Evolutionary conservation across 1,140 invertebrate genomes (phyloP), one percentile per base, ranked within the genome.

Genomic region (Probaryconus sp.): DNA sequence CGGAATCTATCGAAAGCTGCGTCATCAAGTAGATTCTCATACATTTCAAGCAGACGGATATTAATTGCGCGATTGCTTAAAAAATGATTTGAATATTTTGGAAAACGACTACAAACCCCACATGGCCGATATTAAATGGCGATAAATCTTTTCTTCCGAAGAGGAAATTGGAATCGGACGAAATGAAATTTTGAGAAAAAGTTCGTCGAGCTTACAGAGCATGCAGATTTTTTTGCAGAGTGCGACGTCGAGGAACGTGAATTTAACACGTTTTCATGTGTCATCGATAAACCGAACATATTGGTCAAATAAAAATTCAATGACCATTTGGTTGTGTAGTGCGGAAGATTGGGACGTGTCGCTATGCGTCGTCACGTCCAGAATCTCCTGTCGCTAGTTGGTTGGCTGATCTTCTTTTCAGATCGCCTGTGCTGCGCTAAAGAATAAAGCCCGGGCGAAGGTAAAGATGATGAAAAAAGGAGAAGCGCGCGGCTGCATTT

Each of bases 381-480:
- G 61, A 67, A 51, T 64, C 60, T 42, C 20, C 30, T 37, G 48
- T 70, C 73, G 56, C 58, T 71, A 42, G 61, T 76, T 76, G 48
- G 73, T 60, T 38, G 14, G 13, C n/a, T n/a, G n/a, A 20, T 37
- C 48, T 55, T 64, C 58, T 43, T 67, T 60, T 65, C 38, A 60
- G 16, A 56, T 58, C 42, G 24, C 30, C 14, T 31, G 21, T 64
- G 58, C 50, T 17, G 76, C 40, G 21, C 11, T 30, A 40, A 37
- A 38, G 24, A 40, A 51, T 37, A 48, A 47, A 50, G 58, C 28
- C 35, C 3, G 26, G 35, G 26, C 11, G 37, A 45, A 72, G 63
- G 78, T 71, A 63, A 77, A 76, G 77, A 55, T 20, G 43, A 50
- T 42, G 58, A 33, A 48, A 68, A 64, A 74, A 79, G 64, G 50